A percentile compares a stretch with the other conserved stretches of the same genome.
Evolutionary conservation across 2,113 vertebrate genomes (phyloP).

Genomic region (Lophotis ruficrista): DNA sequence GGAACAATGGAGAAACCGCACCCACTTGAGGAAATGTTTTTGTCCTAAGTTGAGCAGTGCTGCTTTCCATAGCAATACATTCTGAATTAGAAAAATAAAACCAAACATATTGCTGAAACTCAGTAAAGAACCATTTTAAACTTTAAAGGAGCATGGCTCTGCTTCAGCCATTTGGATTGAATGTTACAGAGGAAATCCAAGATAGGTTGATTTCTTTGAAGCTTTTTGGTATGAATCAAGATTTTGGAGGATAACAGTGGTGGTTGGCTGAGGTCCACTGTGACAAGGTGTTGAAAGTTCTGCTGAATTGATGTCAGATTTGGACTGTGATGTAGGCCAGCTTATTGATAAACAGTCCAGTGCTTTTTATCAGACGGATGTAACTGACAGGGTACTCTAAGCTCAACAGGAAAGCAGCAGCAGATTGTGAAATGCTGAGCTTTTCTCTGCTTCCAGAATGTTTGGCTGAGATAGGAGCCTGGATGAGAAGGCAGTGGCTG

Average conservation of each 20-base stretch:
- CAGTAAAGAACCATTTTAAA: not conserved
- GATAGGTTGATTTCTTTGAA: not conserved
- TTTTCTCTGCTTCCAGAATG: conserved; percentile 37
- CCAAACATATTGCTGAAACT: not conserved
- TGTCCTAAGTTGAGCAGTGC: not conserved
- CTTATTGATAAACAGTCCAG: conserved; percentile 39
- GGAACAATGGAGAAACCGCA: not conserved
- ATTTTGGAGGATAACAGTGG: not conserved
- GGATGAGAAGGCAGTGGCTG: conserved; percentile 42
- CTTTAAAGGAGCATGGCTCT: not conserved
- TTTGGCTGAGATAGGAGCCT: conserved; percentile 54
- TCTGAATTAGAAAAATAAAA: not conserved
- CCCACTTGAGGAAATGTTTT: not conserved
- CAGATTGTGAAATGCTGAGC: conserved; percentile 23
- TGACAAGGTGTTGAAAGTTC: conserved; percentile 35
- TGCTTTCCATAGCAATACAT: not conserved
- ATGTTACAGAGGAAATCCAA: not conserved
- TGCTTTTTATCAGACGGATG: conserved; percentile 28
- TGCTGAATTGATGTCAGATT: conserved; percentile 19
- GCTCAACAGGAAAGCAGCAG: conserved; percentile 17
- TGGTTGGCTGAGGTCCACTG: not conserved
- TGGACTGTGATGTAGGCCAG: not conserved
- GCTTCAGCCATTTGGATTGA: not conserved
- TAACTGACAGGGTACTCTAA: not conserved
- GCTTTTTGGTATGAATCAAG: not conserved